Evolutionary conservation across 2,797 vertebrate species (phyloP).

Genomic region (Margarornis squamiger): DNA sequence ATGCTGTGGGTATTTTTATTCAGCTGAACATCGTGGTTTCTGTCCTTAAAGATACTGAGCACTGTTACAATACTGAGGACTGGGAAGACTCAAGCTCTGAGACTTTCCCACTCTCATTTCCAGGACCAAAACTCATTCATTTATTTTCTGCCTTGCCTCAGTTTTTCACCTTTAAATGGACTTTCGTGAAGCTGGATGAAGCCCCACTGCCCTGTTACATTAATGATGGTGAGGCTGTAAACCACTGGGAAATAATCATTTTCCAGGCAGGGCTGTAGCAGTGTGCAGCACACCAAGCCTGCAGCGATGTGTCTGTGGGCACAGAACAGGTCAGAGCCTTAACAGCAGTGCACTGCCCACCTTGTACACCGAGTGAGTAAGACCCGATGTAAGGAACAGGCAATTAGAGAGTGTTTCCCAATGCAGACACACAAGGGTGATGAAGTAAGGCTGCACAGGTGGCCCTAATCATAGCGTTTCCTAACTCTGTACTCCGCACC

Average conservation of each 20-base stretch:
- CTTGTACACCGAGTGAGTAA: background rate
- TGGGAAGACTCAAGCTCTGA: background rate
- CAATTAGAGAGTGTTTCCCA: constrained; percentile 33
- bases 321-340: background rate
- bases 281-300: background rate
- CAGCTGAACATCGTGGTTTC: background rate
- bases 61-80: background rate
- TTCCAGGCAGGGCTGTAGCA: background rate
- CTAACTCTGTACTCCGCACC: background rate
- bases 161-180: background rate
- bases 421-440: background rate
- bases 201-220: background rate
- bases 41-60: background rate
- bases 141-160: background rate
- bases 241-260: background rate
- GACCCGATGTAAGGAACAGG: background rate
- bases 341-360: background rate
- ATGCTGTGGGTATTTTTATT: background rate
- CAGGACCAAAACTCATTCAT: background rate
- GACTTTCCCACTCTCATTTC: background rate
- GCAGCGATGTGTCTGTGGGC: background rate
- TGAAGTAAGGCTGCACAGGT: background rate
- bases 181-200: background rate
- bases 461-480: constrained; percentile 23
- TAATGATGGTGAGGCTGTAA: background rate